Evolutionary conservation across 2,888 invertebrate genomes (phyloP).

Genomic region (Sussaba pulchella): DNA sequence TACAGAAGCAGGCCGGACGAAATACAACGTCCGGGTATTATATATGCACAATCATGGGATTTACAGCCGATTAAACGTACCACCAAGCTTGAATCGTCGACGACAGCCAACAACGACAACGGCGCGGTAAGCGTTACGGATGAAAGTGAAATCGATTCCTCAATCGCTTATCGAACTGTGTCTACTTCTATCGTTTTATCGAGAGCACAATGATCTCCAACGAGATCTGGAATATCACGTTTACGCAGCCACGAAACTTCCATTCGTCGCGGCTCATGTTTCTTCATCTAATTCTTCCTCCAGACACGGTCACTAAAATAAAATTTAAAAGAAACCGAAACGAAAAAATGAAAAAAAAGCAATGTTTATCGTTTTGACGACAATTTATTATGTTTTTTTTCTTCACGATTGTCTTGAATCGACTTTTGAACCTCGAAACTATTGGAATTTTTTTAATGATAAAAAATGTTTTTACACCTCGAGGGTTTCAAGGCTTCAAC

Average conservation of each 20-base stretch:
- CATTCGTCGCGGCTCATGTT: conserved; percentile 52
- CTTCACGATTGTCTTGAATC: neutral
- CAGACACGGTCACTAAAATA: conserved; percentile 4
- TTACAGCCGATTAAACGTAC: conserved; percentile 53
- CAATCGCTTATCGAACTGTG: conserved; percentile 65
- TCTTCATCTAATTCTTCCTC: conserved; percentile 33
- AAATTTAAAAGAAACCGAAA: neutral
- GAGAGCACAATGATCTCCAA: conserved; percentile 59
- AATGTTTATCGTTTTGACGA: neutral
- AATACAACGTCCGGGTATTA: conserved; percentile 57
- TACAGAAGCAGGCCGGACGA: conserved; percentile 13
- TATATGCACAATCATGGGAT: conserved; percentile 51
- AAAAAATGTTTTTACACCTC: neutral
- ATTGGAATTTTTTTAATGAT: neutral
- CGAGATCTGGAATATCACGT: conserved; percentile 15
- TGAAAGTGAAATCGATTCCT: conserved; percentile 66
- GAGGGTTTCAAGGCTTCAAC: conserved; percentile 28
- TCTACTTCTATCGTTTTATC: conserved; percentile 60
- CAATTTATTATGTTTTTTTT: neutral
- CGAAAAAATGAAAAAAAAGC: neutral
- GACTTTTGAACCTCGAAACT: neutral
- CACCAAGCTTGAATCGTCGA: conserved; percentile 39
- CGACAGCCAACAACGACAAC: conserved; percentile 14
- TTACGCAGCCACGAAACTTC: conserved; percentile 35
- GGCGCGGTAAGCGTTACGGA: conserved; percentile 49